These are phyloP conservation scores for Axinella damicornis DNA, from an alignment of 37 sponge, comb jelly and placozoan species.

Conservation along the genomic window DNA sequence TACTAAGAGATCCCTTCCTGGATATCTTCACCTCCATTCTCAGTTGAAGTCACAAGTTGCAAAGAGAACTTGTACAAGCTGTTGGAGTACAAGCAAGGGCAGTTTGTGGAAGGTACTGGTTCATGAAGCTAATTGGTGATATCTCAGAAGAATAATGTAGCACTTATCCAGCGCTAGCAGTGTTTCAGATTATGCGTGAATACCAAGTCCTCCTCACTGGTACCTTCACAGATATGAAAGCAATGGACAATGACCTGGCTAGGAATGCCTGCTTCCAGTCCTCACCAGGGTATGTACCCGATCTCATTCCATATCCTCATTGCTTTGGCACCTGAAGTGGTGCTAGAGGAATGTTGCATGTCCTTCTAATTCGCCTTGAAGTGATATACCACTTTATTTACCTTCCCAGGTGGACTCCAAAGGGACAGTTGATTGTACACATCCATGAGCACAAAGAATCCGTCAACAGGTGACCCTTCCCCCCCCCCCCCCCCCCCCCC, in stretches of 20 bases:
- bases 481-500: too few relatives aligned
- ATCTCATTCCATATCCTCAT: background rate
- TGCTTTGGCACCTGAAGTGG: too few relatives aligned
- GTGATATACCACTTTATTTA: background rate
- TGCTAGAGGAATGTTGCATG: too few relatives aligned
- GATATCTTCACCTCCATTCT: background rate
- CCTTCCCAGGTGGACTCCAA: conserved; percentile 75
- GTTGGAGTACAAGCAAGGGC: conserved; percentile 50
- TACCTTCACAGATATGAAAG: conserved; percentile 52
- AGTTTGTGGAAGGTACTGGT: conserved; percentile 58
- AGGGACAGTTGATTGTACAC: conserved; percentile 87
- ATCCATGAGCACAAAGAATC: conserved; percentile 90
- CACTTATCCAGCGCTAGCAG: too few relatives aligned
- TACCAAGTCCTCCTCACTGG: too few relatives aligned
- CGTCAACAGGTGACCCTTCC: conserved; percentile 72
- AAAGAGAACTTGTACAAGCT: conserved; percentile 41
- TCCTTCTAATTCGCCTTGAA: background rate
- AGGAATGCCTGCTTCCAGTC: conserved; percentile 46
- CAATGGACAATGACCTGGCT: conserved; percentile 57
- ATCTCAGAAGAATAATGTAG: too few relatives aligned
- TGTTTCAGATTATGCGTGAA: too few relatives aligned
- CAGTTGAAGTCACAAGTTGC: conserved; percentile 57
- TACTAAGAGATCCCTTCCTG: background rate
- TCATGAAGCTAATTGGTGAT: too few relatives aligned
- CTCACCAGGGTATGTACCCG: conserved; percentile 36